Base-by-base conservation (phyloP, 2,797 vertebrate species). In the Tauraco hartlaubi region DNA sequence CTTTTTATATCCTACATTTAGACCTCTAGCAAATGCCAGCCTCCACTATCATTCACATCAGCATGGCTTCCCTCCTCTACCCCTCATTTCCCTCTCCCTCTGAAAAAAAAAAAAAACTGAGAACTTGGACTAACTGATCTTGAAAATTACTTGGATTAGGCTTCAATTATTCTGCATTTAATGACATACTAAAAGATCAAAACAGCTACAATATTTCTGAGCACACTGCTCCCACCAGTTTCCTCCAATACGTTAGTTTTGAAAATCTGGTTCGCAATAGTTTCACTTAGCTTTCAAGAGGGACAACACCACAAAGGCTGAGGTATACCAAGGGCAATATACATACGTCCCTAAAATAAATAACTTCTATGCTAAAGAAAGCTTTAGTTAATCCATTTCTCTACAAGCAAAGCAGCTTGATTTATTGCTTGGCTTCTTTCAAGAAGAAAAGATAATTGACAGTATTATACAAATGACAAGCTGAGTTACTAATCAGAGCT, bases 81-180 rank as follows among this genome's bases (percentile, higher is more conserved):
- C 5, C 23, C 23, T 9, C 26, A 49, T 29, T 13, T 54, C 29
- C 22, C 7, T 11, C 16, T 5, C 13, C 16, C 8, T 17, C 7
- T 19, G 15, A 8, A 5, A 11, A 31, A 51, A 25, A 35, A 41
- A 26, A 61, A 37, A 9, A 4, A 51, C 49, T 39, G 54, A 59
- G 77, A 78, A 67, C 48, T 75, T 94, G 62, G 31, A 90, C 72
- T 67, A 68, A 8, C 19, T 17, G 44, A 88, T 76, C 62, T 78
- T 61, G 46, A 85, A 72, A 72, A 3, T 94, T 92, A 95, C 56
- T 37, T n/a, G 12, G 92, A 94, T 92, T 84, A 78, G 8, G 8
- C 21, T 94, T 94, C 64, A 94, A 94, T 95, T 91, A 91, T 83
- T 95, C 72, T 88, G 48, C 31, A 91, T 92, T 92, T 91, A 83